phyloP scores from a whole-genome alignment of 2,888 invertebrate genomes.

The Drosophila nr. perissopoda region DNA sequence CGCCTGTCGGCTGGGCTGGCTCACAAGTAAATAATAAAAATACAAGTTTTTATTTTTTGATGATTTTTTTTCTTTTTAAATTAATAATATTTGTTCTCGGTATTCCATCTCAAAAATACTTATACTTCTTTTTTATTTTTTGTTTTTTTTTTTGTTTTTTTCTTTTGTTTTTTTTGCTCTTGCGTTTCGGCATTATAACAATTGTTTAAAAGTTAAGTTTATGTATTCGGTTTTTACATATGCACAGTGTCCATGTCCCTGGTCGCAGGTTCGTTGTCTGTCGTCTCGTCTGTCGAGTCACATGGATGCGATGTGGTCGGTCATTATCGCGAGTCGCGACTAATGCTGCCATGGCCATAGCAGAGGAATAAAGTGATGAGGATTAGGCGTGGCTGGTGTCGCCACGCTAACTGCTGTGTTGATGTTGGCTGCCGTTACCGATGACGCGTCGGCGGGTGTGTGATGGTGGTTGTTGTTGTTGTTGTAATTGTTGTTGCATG shows the following conservation, averaged over 20 bases:
- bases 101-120: constrained; percentile 81
- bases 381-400: constrained; percentile 79
- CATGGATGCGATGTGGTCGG: constrained; percentile 47
- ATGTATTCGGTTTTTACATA: constrained; percentile 71
- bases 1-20: constrained; percentile 42
- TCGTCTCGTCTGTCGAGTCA: constrained; percentile 54
- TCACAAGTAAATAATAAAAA: constrained; percentile 75
- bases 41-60: constrained; percentile 73
- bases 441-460: constrained; percentile 60
- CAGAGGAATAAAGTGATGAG: constrained; percentile 83
- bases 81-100: constrained; percentile 79
- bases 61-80: constrained; percentile 75
- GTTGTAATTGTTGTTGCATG: constrained; percentile 78
- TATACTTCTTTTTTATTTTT: constrained; percentile 61
- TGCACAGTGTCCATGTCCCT: constrained; percentile 72
- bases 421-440: constrained; percentile 53
- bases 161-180: constrained; percentile 44
- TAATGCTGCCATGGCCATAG: constrained; percentile 83
- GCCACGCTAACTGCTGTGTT: constrained; percentile 64
- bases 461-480: constrained; percentile 74
- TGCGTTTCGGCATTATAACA: constrained; percentile 64
- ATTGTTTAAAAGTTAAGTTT: constrained; percentile 64
- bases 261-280: constrained; percentile 45
- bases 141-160: constrained; percentile 34
- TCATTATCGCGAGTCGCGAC: constrained; percentile 50